Percentiles rank a stretch among this genome's conserved stretches.
These are phyloP conservation scores for Acromyrmex charruanus DNA, from an alignment of 1,140 invertebrate species.

Conservation along the genomic window DNA sequence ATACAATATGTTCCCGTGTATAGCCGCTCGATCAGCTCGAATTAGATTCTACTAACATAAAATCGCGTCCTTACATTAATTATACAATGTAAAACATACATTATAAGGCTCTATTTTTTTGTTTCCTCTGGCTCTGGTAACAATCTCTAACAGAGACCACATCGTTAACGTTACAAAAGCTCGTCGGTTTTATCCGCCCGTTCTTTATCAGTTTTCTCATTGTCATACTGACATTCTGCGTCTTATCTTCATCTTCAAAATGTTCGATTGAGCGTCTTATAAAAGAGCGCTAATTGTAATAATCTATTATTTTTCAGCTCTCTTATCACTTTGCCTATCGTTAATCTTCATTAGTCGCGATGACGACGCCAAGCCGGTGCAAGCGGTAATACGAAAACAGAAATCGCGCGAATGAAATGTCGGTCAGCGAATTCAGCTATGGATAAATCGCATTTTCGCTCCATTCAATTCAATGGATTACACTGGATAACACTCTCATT, in stretches of 20 bases:
- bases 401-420: conserved; percentile 37
- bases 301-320: conserved; percentile 33
- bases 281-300: conserved; percentile 33
- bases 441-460: neutral
- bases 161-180: conserved; percentile 36
- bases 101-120: conserved; percentile 54
- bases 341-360: conserved; percentile 24
- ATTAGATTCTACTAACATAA: conserved; percentile 12
- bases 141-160: conserved; percentile 35
- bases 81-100: conserved; percentile 38
- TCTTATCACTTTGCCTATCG: conserved; percentile 32
- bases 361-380: conserved; percentile 25
- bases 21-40: neutral
- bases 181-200: conserved; percentile 10
- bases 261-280: conserved; percentile 46
- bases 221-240: neutral
- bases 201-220: conserved; percentile 12
- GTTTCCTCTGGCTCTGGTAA: conserved; percentile 50
- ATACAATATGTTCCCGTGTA: conserved; percentile 14
- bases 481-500: conserved; percentile 18
- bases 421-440: neutral
- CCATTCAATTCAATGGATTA: conserved; percentile 15
- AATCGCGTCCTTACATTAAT: conserved; percentile 41
- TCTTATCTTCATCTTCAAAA: conserved; percentile 33
- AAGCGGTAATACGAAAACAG: conserved; percentile 27